Evolutionary conservation across 2,113 vertebrate genomes (phyloP).

Genomic region (Pogona vitticeps): DNA sequence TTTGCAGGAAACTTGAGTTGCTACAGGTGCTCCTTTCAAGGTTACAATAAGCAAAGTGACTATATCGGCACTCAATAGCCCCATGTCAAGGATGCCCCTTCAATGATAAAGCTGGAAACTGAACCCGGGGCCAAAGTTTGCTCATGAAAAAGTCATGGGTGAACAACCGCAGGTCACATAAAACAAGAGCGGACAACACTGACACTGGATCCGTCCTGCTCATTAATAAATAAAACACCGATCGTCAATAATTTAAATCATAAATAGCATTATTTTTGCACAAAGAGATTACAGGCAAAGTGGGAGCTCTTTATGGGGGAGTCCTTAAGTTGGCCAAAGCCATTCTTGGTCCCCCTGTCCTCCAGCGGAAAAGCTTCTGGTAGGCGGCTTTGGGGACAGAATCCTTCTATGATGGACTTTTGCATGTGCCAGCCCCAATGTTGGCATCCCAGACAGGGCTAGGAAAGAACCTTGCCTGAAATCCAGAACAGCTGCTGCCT

Average conservation of each 20-base stretch:
- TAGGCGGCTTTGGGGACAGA: neutral
- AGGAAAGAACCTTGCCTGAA: too few species aligned
- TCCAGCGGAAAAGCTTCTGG: neutral
- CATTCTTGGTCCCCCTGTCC: neutral
- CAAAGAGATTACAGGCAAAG: neutral
- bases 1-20: neutral
- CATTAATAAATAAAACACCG: neutral
- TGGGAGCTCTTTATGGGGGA: neutral
- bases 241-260: slow-evolving; percentile 8
- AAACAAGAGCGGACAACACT: neutral
- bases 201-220: neutral
- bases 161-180: neutral
- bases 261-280: neutral
- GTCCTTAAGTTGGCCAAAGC: neutral
- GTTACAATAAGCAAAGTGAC: neutral
- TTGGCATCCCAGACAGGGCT: too few species aligned
- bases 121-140: accelerated
- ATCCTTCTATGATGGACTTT: neutral
- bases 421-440: too few species aligned
- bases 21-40: accelerated
- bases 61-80: accelerated
- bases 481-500: too few species aligned
- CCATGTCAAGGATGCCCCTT: neutral
- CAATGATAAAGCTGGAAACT: neutral
- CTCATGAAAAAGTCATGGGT: neutral